Evolutionary conservation across 2,797 vertebrate genomes (phyloP), one percentile per base, ranked within the genome.

Genomic region (Hoplostethus mediterraneus): DNA sequence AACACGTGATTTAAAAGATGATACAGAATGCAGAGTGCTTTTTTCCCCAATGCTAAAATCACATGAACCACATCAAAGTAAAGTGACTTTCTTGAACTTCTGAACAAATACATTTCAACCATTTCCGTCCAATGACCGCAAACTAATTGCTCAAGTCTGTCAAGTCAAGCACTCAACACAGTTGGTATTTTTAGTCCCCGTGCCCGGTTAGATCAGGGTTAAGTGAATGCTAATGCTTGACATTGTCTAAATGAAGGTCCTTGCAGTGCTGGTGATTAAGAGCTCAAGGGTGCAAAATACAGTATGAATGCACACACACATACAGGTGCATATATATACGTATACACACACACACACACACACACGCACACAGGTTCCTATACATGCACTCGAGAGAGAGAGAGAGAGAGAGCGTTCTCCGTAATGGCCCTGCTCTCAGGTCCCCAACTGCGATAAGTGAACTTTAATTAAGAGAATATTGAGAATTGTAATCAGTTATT

Each of bases 381-480:
- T 84, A 88, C 45, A 30, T 80, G 36, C 70, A 57, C 83, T 67
- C 30, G 0, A 49, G 78, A 75, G 28, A 28, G 75, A 21, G 21
- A 21, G 21, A 21, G 21, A 21, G 21, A 21, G 21, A 21, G 21
- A 87, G 57, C 63, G 33, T 78, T 80, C 79, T 84, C 74, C 62
- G 85, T 91, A 89, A 93, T 87, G 84, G 67, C 79, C 62, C 45
- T 3, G 55, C 80, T 86, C 81, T 87, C 74, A 75, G 88, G 78
- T 89, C 80, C 76, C 84, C 80, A 67, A 71, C 77, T 78, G 80
- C 30, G 77, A 92, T 92, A 90, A 92, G 89, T 92, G 85, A 85
- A 88, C 89, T 90, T 92, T 92, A 92, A 91, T 93, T 89, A 92
- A 90, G 78, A 82, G 73, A 90, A 90, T 89, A 88, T 89, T 81